Evolutionary conservation across 2,888 invertebrate genomes (phyloP), one percentile per base, ranked within the genome.

Genomic region (Proisotoma minuta): DNA sequence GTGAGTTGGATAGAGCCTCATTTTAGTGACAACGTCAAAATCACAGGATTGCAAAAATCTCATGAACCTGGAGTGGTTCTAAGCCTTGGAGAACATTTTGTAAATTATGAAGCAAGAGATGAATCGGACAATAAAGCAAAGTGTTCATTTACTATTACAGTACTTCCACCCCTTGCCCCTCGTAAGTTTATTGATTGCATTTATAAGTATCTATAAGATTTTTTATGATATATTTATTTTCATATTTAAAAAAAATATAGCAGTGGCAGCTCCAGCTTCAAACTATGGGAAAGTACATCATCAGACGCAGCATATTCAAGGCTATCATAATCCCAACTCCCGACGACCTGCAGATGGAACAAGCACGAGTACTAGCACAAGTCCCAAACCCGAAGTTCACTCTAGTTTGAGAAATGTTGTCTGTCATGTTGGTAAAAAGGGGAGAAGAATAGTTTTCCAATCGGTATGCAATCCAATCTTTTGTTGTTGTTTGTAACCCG

Each of bases 21-120:
- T 52, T 81, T 81, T 72, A 77, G 76, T 40, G 82, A 82, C 74
- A 82, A 81, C 67, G 78, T 81, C 39, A 78, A 78, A 65, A 78
- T 81, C 39, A 61, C 62, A 1, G 53, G 64, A 1, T 52, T 73
- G 34, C 70, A 72, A 48, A 69, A 69, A 56, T 73, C 76, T 20
- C 77, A 81, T 79, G 78, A 76, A 64, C 79, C 81, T 2, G 81
- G 80, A 18, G 77, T 76, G 24, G 74, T 74, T 48, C 78, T 81
- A 69, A 76, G 77, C 28, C 66, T 77, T 49, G 81, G 81, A 5
- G 78, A 77, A 12, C 80, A 81, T 74, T 78, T 78, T 68, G 76
- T 81, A 60, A 78, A 78, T 66, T 81, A 81, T 74, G 78, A 79
- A 63, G 81, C 80, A 8, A 77, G 75, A 69, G 81, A 81, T 73